Conservation (phyloP, 2,888 invertebrate species). For the Thera britannica region DNA sequence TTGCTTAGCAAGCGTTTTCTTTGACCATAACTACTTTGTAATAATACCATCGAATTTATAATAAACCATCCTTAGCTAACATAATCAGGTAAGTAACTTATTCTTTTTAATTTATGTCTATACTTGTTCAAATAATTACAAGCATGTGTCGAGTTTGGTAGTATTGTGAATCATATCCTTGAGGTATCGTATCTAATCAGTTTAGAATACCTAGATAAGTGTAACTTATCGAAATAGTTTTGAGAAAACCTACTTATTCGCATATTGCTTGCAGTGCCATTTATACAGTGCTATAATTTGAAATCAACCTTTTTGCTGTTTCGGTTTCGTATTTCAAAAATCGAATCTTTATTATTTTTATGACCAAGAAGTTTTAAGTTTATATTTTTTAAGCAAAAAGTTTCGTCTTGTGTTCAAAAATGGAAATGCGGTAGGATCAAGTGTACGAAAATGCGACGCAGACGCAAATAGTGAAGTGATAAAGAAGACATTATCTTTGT, state of each 20-base stretch:
- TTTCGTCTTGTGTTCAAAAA: slow-evolving; percentile 18
- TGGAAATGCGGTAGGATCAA: slow-evolving; percentile 37
- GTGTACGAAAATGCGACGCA: slow-evolving; percentile 70
- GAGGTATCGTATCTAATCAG: slow-evolving; percentile 77
- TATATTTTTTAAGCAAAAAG: neutral
- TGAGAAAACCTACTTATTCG: slow-evolving; percentile 61
- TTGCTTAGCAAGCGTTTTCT: neutral
- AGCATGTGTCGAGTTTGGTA: slow-evolving; percentile 14
- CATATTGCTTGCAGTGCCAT: slow-evolving; percentile 46
- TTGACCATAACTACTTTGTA: too few relatives aligned
- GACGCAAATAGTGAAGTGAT: slow-evolving; percentile 73
- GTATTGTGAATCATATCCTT: slow-evolving; percentile 66
- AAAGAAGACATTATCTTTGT: slow-evolving; percentile 67
- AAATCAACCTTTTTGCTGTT: slow-evolving; percentile 16
- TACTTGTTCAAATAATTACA: neutral
- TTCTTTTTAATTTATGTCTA: neutral
- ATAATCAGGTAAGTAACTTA: neutral
- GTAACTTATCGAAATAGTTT: slow-evolving; percentile 72
- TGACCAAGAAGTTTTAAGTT: neutral
- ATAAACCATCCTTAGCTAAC: neutral
- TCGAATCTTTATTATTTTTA: neutral
- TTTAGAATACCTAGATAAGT: slow-evolving; percentile 68
- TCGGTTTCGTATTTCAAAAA: slow-evolving; percentile 13
- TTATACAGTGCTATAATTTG: slow-evolving; percentile 26
- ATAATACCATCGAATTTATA: too few relatives aligned